Evolutionary conservation across 2,113 vertebrate genomes (phyloP).

Genomic region (Onychorhynchus coronatus): DNA sequence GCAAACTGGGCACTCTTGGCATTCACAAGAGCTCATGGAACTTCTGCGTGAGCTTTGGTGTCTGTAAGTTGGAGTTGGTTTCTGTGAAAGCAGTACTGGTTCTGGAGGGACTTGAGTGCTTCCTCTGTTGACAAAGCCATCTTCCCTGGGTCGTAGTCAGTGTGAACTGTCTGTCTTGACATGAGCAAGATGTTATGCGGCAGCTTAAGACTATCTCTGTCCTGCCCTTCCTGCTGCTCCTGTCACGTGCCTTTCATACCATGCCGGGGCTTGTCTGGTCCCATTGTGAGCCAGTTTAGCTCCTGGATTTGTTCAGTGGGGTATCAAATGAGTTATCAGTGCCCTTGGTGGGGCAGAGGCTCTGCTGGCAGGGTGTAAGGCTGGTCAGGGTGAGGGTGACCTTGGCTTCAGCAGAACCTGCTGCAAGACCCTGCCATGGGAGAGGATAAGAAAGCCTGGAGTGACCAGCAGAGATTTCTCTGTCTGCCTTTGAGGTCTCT

Average conservation of each 20-base stretch:
- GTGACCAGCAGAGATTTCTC: neutral
- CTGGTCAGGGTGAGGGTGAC: neutral
- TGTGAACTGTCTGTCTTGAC: neutral
- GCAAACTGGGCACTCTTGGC: neutral
- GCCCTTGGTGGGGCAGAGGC: neutral
- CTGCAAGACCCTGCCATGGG: neutral
- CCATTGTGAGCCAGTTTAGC: neutral
- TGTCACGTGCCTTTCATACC: neutral
- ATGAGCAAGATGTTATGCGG: neutral
- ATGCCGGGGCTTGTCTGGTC: neutral
- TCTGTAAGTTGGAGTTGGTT: neutral
- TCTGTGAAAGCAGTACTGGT: neutral
- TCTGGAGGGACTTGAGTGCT: neutral
- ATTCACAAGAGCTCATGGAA: neutral
- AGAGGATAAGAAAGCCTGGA: neutral
- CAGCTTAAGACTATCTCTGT: neutral
- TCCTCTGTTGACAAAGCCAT: neutral
- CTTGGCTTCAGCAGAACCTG: neutral
- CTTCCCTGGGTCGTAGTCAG: rapidly evolving
- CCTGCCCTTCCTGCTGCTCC: neutral
- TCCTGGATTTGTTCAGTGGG: neutral
- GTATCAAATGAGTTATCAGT: neutral
- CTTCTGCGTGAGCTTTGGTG: rapidly evolving
- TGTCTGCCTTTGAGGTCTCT: neutral
- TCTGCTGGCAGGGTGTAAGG: neutral